Percentiles rank a stretch among this genome's conserved stretches.
phyloP scores from a whole-genome alignment of 2,888 invertebrate genomes.

The Neria commutata region DNA sequence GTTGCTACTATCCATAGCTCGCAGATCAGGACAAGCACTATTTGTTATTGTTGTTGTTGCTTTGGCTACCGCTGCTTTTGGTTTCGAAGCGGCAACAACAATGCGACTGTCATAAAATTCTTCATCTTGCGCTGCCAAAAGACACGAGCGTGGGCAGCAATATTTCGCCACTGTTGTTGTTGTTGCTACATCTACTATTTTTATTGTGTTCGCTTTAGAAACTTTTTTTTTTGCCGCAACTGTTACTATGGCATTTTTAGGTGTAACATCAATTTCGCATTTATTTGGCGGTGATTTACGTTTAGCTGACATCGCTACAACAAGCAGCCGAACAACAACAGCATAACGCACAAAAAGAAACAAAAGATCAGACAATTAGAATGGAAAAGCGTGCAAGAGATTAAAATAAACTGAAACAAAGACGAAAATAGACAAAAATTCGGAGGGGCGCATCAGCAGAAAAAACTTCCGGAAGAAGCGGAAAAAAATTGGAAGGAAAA shows the following conservation, averaged over 20 bases:
- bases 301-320: conserved; percentile 99
- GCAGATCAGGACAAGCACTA: neutral
- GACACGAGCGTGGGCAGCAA: neutral
- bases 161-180: neutral
- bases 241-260: neutral
- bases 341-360: too few species aligned
- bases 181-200: neutral
- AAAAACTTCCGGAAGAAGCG: too few species aligned
- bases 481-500: too few species aligned
- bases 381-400: too few species aligned
- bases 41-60: conserved; percentile 25
- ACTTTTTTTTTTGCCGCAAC: neutral
- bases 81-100: too few species aligned
- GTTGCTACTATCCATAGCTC: neutral
- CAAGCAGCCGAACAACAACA: too few species aligned
- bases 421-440: too few species aligned
- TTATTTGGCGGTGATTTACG: conserved; percentile 95
- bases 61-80: too few species aligned
- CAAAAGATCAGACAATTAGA: too few species aligned
- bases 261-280: conserved; percentile 71
- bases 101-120: too few species aligned
- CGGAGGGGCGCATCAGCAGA: too few species aligned
- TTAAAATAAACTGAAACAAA: too few species aligned
- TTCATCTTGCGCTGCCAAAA: neutral
- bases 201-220: neutral